Percentiles rank a stretch among this genome's conserved stretches.
phyloP scores from a whole-genome alignment of 2,888 invertebrate species.

The Andrena chrysosceles region DNA sequence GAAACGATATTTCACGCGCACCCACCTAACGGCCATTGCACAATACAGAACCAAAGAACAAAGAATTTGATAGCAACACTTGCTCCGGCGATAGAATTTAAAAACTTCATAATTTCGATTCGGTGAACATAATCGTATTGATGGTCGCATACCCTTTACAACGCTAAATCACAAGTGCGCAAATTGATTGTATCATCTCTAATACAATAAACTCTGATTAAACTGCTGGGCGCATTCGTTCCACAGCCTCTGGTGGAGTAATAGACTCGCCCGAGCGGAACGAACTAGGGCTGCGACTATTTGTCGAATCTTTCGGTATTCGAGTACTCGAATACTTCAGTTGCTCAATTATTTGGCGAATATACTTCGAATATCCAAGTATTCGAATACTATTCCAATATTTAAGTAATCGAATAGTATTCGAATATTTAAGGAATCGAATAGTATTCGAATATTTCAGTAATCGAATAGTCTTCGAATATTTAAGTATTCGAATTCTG shows the following conservation, averaged over 20 bases:
- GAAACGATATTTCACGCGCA: slow-evolving; percentile 9
- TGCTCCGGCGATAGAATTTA: slow-evolving; percentile 51
- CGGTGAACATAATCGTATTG: slow-evolving; percentile 33
- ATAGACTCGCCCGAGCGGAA: slow-evolving; percentile 7
- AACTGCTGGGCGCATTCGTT: slow-evolving; percentile 30
- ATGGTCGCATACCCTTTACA: slow-evolving; percentile 38
- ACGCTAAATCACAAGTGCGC: slow-evolving; percentile 61
- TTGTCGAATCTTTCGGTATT: no score
- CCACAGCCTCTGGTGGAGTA: not conserved
- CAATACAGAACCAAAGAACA: slow-evolving; percentile 20
- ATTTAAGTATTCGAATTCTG: no score
- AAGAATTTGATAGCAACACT: slow-evolving; percentile 19
- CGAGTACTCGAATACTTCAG: no score
- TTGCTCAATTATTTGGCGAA: no score
- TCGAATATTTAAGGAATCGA: no score
- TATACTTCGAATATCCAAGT: no score
- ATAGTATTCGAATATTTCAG: no score
- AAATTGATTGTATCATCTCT: slow-evolving; percentile 63
- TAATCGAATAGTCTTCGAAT: no score
- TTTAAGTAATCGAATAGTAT: no score
- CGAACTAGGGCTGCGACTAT: not conserved
- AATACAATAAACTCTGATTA: slow-evolving; percentile 59
- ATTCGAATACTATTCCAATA: no score
- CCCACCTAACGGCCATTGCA: slow-evolving; percentile 1
- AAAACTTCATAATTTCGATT: slow-evolving; percentile 54